phyloP scores from a whole-genome alignment of 2,888 invertebrate genomes.

The Perizoma flavofasciatum region DNA sequence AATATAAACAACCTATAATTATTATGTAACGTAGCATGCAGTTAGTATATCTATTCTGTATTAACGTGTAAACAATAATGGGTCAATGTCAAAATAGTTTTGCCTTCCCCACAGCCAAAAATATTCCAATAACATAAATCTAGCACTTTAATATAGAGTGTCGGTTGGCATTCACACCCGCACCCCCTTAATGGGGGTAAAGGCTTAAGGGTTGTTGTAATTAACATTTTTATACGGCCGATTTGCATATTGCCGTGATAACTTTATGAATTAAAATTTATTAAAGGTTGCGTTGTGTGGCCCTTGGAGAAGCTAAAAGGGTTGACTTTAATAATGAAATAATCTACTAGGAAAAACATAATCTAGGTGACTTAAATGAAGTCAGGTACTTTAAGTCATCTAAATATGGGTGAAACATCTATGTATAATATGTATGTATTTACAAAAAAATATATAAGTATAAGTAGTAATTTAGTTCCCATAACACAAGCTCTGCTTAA shows the following conservation, averaged over 20 bases:
- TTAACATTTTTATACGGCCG: conserved; percentile 64
- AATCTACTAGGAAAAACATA: conserved; percentile 12
- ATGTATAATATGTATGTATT: too few relatives aligned
- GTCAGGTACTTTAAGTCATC: conserved; percentile 10
- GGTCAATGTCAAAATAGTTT: conserved; percentile 15
- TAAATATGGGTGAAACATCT: too few relatives aligned
- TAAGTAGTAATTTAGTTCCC: too few relatives aligned
- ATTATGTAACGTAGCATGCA: too few relatives aligned
- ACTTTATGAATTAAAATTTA: conserved; percentile 64
- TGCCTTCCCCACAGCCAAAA: conserved; percentile 6
- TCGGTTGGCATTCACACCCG: conserved; percentile 32
- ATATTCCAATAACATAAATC: conserved; percentile 27
- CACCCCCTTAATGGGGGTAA: conserved; percentile 34
- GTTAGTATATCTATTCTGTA: too few relatives aligned
- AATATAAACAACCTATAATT: too few relatives aligned
- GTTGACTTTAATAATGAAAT: conserved; percentile 38
- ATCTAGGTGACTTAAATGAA: not conserved
- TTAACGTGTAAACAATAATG: too few relatives aligned
- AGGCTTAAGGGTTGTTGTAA: conserved; percentile 50
- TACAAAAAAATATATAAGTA: too few relatives aligned
- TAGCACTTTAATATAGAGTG: conserved; percentile 31
- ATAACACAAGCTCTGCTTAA: too few relatives aligned
- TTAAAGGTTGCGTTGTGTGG: conserved; percentile 53
- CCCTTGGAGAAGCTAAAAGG: conserved; percentile 45
- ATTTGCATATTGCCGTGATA: conserved; percentile 66